phyloP scores from a whole-genome alignment of 2,113 vertebrate genomes.

The Porphyrio hochstetteri region DNA sequence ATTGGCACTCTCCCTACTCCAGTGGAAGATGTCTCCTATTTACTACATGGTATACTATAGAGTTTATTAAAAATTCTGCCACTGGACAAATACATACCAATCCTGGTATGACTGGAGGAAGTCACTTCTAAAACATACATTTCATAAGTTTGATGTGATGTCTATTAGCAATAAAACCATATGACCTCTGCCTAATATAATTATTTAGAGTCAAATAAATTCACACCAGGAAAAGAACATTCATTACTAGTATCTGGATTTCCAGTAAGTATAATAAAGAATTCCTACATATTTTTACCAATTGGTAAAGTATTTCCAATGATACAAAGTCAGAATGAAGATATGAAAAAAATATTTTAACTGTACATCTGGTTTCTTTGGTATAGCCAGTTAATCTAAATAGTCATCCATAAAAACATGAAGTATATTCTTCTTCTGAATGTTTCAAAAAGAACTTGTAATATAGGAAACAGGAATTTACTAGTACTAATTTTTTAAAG shows the following conservation, averaged over 20 bases:
- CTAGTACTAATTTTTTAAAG: neutral
- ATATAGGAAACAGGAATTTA: neutral
- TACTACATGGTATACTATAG: rapidly evolving
- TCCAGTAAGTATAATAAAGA: neutral
- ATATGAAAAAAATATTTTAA: neutral
- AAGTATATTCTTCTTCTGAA: neutral
- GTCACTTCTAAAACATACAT: neutral
- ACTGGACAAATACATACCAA: neutral
- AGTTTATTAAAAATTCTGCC: neutral
- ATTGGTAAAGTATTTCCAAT: neutral
- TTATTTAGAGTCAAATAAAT: neutral
- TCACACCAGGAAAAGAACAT: neutral
- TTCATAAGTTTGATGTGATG: neutral
- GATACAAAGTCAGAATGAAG: neutral
- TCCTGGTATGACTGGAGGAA: neutral
- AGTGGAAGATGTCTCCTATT: neutral
- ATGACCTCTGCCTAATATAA: neutral
- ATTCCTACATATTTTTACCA: neutral
- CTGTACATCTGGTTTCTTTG: neutral
- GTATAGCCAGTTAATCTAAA: neutral
- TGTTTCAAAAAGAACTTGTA: neutral
- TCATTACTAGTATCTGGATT: neutral
- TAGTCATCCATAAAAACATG: neutral
- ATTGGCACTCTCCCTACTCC: neutral
- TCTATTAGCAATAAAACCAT: neutral